phyloP scores from a whole-genome alignment of 2,888 invertebrate genomes.

The Linnaemya vulpina region DNA sequence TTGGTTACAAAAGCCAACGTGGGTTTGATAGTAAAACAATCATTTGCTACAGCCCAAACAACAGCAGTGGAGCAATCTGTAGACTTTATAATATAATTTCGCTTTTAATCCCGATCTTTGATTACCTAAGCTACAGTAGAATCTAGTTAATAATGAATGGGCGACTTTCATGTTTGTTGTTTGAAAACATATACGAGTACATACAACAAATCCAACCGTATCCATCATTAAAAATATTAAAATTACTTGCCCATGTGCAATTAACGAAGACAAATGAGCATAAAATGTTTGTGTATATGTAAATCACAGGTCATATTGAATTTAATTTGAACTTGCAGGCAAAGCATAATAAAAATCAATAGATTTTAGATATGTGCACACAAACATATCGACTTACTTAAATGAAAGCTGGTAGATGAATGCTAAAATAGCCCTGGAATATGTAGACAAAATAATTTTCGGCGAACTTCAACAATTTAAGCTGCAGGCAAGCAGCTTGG shows the following conservation, averaged over 20 bases:
- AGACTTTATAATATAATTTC: constrained; percentile 26
- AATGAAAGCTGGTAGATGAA: background rate
- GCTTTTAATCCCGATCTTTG: constrained; percentile 9
- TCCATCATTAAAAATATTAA: background rate
- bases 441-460: background rate
- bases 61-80: constrained; percentile 5
- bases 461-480: too few relatives aligned
- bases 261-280: background rate
- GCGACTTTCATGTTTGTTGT: background rate
- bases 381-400: background rate
- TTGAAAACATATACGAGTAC: background rate
- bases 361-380: background rate
- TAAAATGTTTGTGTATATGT: background rate
- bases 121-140: background rate
- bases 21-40: constrained; percentile 50
- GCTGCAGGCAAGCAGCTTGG: too few relatives aligned
- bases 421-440: background rate
- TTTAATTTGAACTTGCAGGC: constrained; percentile 56
- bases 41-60: background rate
- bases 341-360: constrained; percentile 27
- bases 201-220: background rate
- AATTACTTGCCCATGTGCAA: background rate
- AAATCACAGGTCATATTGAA: constrained; percentile 35
- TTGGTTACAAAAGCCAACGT: constrained; percentile 63
- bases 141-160: background rate